These are phyloP conservation scores for Xestoiulus laeticollis DNA, from an alignment of 2,888 invertebrate species.

Conservation along the genomic window DNA sequence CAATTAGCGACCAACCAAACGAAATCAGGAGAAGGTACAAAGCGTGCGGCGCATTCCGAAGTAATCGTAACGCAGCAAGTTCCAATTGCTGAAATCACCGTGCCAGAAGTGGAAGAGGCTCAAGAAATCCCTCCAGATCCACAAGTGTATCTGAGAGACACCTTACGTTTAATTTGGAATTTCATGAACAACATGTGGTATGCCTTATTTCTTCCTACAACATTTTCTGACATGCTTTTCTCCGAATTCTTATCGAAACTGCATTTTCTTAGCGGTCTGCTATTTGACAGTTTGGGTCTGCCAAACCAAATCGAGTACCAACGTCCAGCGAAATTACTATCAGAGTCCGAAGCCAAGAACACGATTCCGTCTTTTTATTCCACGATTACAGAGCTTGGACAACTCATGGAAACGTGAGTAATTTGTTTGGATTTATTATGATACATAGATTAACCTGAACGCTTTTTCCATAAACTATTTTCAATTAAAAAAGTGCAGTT, in stretches of 20 bases:
- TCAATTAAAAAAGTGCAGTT: background rate
- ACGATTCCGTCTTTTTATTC: constrained; percentile 45
- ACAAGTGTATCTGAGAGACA: background rate
- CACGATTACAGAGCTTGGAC: background rate
- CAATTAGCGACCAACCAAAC: background rate
- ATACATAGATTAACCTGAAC: background rate
- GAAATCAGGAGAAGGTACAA: background rate
- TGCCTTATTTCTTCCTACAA: background rate
- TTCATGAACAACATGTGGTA: constrained; percentile 42
- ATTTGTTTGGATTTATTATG: background rate
- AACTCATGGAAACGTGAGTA: constrained; percentile 31
- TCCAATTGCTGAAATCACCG: too few species aligned
- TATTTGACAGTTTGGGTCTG: constrained; percentile 41
- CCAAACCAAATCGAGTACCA: background rate
- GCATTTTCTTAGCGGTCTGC: background rate
- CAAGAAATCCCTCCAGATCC: background rate
- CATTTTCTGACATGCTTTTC: background rate
- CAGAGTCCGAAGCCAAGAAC: background rate
- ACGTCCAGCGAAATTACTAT: background rate
- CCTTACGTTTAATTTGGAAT: constrained; percentile 7
- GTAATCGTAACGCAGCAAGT: background rate
- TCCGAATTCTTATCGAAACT: background rate
- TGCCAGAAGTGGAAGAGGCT: background rate
- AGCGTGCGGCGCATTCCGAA: background rate
- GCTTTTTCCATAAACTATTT: too few species aligned